These are phyloP conservation scores for Pseudachorutes palmiensis DNA, from an alignment of 1,140 invertebrate genomes.

Conservation along the genomic window DNA sequence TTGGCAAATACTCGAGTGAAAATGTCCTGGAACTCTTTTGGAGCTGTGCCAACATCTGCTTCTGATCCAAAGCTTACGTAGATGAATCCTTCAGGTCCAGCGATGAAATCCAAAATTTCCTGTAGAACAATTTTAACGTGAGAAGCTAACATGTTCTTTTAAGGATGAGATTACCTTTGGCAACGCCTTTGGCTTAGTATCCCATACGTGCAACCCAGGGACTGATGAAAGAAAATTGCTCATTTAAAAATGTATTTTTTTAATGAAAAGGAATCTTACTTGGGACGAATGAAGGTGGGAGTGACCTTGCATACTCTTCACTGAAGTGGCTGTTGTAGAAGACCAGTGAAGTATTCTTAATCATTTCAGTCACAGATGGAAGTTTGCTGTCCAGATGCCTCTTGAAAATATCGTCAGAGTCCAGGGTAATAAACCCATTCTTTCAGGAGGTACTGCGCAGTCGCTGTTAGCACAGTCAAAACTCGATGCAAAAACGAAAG, in stretches of 20 bases:
- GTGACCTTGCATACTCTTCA: conserved; percentile 19
- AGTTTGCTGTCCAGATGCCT: not conserved
- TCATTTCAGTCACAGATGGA: conserved; percentile 11
- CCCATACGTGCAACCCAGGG: no score
- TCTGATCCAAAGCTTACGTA: conserved; percentile 49
- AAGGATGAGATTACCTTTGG: no score
- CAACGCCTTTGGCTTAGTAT: no score
- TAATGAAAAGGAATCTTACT: not conserved
- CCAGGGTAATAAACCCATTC: not conserved
- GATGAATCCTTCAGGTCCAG: conserved; percentile 50
- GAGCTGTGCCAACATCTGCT: conserved; percentile 44
- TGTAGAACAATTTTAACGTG: conserved; percentile 33
- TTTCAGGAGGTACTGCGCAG: not conserved
- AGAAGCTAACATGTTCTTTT: no score
- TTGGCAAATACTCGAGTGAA: conserved; percentile 50
- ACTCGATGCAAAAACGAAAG: conserved; percentile 1
- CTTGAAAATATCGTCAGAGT: conserved; percentile 11
- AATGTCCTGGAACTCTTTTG: conserved; percentile 41
- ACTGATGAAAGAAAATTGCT: no score
- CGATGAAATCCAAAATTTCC: conserved; percentile 46
- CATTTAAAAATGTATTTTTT: no score
- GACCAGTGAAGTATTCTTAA: conserved; percentile 13
- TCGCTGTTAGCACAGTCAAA: not conserved
- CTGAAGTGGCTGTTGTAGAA: conserved; percentile 25
- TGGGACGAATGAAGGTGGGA: conserved; percentile 8